A percentile compares a stretch with the other conserved stretches of the same genome.
Evolutionary conservation across 2,888 invertebrate species (phyloP).

Genomic region (Listrodromus nycthemerus): DNA sequence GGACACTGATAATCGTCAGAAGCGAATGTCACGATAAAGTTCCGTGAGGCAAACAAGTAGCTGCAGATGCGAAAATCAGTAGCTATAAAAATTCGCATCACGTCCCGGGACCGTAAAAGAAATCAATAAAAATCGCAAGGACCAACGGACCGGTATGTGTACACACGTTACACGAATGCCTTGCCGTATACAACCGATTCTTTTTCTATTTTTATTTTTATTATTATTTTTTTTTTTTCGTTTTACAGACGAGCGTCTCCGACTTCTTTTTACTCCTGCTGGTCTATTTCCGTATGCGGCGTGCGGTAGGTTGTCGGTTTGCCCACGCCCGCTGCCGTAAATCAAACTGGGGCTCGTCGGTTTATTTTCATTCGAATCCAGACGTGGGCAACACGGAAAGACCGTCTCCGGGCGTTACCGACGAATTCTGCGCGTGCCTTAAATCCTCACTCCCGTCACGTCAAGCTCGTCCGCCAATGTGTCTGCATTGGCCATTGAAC

Average conservation of each 20-base stretch:
- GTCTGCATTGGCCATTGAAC: slow-evolving; percentile 57
- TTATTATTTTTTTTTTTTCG: not conserved
- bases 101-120: slow-evolving; percentile 14
- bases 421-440: slow-evolving; percentile 68
- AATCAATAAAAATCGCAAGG: slow-evolving; percentile 3
- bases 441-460: slow-evolving; percentile 27
- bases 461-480: slow-evolving; percentile 46
- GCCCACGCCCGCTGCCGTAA: slow-evolving; percentile 73
- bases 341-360: slow-evolving; percentile 77
- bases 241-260: not conserved
- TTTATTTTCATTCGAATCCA: slow-evolving; percentile 76
- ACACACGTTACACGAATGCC: slow-evolving; percentile 24
- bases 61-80: not conserved
- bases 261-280: slow-evolving; percentile 2
- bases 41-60: not conserved
- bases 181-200: slow-evolving; percentile 13
- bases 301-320: slow-evolving; percentile 81
- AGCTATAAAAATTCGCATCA: slow-evolving; percentile 3
- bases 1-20: not conserved
- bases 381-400: slow-evolving; percentile 48
- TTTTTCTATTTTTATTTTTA: slow-evolving; percentile 8
- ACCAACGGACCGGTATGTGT: slow-evolving; percentile 19
- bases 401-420: slow-evolving; percentile 62
- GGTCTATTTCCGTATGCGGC: slow-evolving; percentile 79
- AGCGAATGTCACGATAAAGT: not conserved